Percentiles rank a stretch among this genome's conserved stretches.
These are phyloP conservation scores for Gallinago undulata DNA, from an alignment of 2,113 vertebrate species.

Conservation along the genomic window DNA sequence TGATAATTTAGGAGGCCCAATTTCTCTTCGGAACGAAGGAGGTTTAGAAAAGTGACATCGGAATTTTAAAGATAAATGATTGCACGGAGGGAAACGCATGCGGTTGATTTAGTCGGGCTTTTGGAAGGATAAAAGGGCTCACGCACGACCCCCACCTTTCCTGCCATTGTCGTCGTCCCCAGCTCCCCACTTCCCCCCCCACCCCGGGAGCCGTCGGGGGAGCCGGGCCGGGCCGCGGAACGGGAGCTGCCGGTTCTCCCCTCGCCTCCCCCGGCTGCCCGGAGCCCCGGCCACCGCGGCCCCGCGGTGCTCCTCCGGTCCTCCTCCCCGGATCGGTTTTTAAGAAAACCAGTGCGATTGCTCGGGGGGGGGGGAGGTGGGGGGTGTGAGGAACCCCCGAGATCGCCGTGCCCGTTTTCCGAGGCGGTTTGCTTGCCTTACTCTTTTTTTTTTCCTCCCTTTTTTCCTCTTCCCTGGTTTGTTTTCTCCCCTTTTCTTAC, in stretches of 20 bases:
- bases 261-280: not conserved
- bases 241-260: not conserved
- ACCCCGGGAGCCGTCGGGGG: not conserved
- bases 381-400: not conserved
- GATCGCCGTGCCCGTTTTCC: not conserved
- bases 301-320: not conserved
- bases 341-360: not conserved
- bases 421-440: not conserved
- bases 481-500: not conserved
- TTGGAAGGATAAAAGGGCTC: conserved; percentile 4
- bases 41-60: conserved; percentile 9
- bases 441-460: not conserved
- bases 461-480: not conserved
- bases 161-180: not conserved
- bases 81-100: not conserved
- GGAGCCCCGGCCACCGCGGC: no score
- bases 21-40: not conserved
- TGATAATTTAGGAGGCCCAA: not conserved
- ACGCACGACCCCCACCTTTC: no score
- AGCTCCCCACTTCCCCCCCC: no score
- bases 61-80: conserved; percentile 38
- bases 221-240: not conserved
- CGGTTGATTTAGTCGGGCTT: not conserved
- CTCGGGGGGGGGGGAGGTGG: not conserved
- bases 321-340: not conserved